Percentiles rank a stretch among this genome's conserved stretches.
These are phyloP conservation scores for Saxicola maurus DNA, from an alignment of 2,797 vertebrate species.

Conservation along the genomic window DNA sequence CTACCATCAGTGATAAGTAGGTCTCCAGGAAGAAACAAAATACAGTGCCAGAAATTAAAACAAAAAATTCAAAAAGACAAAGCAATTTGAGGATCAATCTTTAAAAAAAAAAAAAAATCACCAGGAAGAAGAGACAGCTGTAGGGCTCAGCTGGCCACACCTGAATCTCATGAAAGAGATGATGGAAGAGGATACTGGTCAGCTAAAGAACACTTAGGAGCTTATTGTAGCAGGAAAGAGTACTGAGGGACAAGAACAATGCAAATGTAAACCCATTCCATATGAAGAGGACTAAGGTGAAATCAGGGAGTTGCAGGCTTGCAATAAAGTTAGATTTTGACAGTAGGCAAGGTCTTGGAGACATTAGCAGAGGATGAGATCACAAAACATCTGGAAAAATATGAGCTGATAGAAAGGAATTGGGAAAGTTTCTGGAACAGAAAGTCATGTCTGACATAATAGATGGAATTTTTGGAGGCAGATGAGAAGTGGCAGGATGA, in stretches of 20 bases:
- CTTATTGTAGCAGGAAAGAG: not conserved
- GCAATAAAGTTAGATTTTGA: constrained; percentile 57
- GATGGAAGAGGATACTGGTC: constrained; percentile 38
- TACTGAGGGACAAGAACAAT: constrained; percentile 10
- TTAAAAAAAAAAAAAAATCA: not conserved
- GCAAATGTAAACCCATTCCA: constrained; percentile 26
- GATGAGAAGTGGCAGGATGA: not conserved
- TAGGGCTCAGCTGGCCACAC: constrained; percentile 33
- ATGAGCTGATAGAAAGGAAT: constrained; percentile 28
- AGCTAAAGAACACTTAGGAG: not conserved
- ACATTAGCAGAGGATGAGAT: constrained; percentile 47
- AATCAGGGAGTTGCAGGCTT: constrained; percentile 14
- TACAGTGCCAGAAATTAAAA: constrained; percentile 52
- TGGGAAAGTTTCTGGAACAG: not conserved
- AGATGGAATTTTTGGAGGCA: not conserved
- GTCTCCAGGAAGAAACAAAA: constrained; percentile 43
- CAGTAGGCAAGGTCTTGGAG: constrained; percentile 38
- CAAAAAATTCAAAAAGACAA: constrained; percentile 7
- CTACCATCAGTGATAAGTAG: constrained; percentile 24
- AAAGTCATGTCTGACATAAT: not conserved
- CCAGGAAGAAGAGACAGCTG: constrained; percentile 30
- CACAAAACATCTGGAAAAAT: constrained; percentile 52
- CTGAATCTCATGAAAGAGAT: constrained; percentile 36
- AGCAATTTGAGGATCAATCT: not conserved
- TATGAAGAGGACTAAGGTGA: constrained; percentile 24